phyloP scores from a whole-genome alignment of 2,888 invertebrate genomes.

The Elegia similella region DNA sequence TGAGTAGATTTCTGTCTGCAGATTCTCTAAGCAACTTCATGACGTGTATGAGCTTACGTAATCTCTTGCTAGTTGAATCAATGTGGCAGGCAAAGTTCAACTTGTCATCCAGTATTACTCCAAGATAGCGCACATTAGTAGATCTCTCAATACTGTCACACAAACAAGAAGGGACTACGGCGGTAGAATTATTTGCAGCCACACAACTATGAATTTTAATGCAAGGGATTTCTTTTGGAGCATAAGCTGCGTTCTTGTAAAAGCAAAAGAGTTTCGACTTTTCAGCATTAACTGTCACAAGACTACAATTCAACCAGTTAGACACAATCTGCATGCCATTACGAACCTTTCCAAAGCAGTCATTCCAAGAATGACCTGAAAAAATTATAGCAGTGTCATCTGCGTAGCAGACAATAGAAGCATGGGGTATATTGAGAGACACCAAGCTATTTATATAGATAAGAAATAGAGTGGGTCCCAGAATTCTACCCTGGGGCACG shows the following conservation, averaged over 20 bases:
- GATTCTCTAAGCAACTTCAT: too few species aligned
- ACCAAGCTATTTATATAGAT: conserved; percentile 18
- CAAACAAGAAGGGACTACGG: too few species aligned
- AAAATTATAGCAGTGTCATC: conserved; percentile 19
- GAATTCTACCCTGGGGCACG: conserved; percentile 26
- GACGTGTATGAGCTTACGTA: too few species aligned
- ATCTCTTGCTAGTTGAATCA: too few species aligned
- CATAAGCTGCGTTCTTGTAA: too few species aligned
- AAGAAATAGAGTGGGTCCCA: conserved; percentile 19
- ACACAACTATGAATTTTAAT: background rate
- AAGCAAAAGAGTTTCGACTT: too few species aligned
- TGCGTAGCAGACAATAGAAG: conserved; percentile 1
- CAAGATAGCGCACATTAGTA: too few species aligned
- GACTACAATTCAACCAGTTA: conserved; percentile 2
- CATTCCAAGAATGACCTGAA: conserved; percentile 4
- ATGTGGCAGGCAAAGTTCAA: too few species aligned
- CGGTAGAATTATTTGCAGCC: too few species aligned
- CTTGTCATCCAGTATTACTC: too few species aligned
- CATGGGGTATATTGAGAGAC: background rate
- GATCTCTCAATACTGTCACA: background rate
- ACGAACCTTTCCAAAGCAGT: background rate
- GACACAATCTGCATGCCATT: background rate
- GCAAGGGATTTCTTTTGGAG: background rate
- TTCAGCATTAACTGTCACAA: conserved; percentile 16
- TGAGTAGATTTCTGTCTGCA: too few species aligned